Evolutionary conservation across 2,113 vertebrate genomes (phyloP).

Genomic region (Spea bombifrons): DNA sequence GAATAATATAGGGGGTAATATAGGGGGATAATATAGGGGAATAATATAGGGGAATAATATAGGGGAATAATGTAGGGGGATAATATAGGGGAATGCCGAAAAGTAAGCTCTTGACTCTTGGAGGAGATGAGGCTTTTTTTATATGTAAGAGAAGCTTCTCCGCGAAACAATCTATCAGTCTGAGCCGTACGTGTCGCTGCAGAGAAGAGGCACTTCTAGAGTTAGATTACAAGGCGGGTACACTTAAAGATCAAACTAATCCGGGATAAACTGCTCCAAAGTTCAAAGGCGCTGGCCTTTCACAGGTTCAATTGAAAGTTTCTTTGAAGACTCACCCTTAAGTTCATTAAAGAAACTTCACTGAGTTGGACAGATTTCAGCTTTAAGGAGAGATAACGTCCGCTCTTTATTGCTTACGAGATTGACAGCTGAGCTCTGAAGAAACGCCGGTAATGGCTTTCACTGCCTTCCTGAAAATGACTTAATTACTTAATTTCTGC

Average conservation of each 20-base stretch:
- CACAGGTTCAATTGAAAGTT: constrained; percentile 62
- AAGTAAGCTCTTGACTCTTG: too few relatives aligned
- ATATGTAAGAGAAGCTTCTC: background rate
- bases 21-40: too few relatives aligned
- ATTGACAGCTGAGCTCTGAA: constrained; percentile 50
- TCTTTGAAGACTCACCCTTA: constrained; percentile 78
- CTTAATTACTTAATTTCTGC: too few relatives aligned
- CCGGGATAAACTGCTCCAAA: constrained; percentile 64
- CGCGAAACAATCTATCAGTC: constrained; percentile 43
- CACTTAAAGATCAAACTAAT: constrained; percentile 63
- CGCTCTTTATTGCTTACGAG: constrained; percentile 58
- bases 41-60: too few relatives aligned
- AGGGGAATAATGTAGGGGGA: too few relatives aligned
- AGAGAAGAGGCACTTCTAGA: constrained; percentile 47
- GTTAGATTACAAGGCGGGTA: constrained; percentile 40
- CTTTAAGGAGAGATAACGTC: constrained; percentile 68
- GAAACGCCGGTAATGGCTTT: background rate
- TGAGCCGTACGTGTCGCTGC: constrained; percentile 48
- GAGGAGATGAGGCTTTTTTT: too few relatives aligned
- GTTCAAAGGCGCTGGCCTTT: constrained; percentile 69
- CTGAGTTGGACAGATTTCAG: constrained; percentile 67
- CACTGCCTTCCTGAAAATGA: background rate
- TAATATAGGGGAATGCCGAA: too few relatives aligned
- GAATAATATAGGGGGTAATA: too few relatives aligned
- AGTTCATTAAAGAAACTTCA: constrained; percentile 83